Percentiles rank a stretch among this genome's conserved stretches.
These are phyloP conservation scores for Rhinogobio ventralis DNA, from an alignment of 2,797 vertebrate genomes.

Conservation along the genomic window DNA sequence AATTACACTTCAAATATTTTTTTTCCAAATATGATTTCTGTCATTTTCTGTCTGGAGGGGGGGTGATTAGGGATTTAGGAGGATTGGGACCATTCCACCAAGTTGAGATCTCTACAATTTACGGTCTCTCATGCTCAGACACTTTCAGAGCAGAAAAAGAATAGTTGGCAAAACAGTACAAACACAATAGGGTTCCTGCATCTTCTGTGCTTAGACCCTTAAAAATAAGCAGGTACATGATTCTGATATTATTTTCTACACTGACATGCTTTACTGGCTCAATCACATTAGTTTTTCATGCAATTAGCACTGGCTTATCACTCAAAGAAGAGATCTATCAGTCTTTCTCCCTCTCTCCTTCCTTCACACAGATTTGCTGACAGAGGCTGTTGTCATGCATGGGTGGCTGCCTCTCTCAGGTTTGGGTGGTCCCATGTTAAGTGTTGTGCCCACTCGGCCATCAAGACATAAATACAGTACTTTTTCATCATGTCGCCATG, in stretches of 20 bases:
- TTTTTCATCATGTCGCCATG: constrained; percentile 75
- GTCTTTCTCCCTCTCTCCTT: neutral
- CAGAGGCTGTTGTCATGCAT: constrained; percentile 21
- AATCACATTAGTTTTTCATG: neutral
- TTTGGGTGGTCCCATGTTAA: constrained; percentile 56
- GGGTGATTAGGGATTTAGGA: too few species aligned
- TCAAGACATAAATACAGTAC: constrained; percentile 74
- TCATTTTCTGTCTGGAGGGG: too few species aligned
- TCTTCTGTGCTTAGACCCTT: neutral
- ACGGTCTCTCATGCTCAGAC: neutral
- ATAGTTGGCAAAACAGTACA: neutral
- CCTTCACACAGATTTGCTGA: constrained; percentile 39
- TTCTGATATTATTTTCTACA: neutral
- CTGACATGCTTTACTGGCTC: constrained; percentile 1
- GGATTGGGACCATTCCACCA: neutral
- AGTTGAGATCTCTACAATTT: neutral
- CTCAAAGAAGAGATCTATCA: neutral
- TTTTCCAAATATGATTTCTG: too few species aligned
- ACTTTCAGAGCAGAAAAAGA: neutral
- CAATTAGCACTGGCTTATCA: neutral
- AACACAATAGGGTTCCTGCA: too few species aligned
- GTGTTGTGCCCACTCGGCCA: constrained; percentile 48
- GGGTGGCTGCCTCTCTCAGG: constrained; percentile 52
- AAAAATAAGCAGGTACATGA: constrained; percentile 1
- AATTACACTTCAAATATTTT: too few species aligned